phyloP scores from a whole-genome alignment of 1,140 invertebrate genomes.

The Listronotus oregonensis region DNA sequence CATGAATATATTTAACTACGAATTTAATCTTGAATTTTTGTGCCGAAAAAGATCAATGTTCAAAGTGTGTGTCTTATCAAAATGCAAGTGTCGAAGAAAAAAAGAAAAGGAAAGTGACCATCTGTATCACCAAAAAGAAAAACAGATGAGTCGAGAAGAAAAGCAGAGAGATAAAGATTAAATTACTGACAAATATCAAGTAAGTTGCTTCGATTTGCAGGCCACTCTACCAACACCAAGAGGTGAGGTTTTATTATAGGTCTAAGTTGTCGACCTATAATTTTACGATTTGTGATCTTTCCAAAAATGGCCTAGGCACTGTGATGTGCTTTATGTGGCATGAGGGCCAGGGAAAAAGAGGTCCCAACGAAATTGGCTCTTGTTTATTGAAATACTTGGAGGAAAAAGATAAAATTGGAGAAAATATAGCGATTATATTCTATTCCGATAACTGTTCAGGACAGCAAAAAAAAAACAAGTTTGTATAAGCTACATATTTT shows the following conservation, averaged over 20 bases:
- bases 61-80: neutral
- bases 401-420: neutral
- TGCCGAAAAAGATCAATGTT: neutral
- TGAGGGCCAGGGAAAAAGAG: neutral
- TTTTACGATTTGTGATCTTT: slow-evolving; percentile 38
- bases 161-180: slow-evolving; percentile 48
- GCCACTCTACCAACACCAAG: too few relatives aligned
- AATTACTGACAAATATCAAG: too few relatives aligned
- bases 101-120: slow-evolving; percentile 37
- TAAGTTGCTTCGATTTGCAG: too few relatives aligned
- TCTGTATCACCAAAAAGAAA: slow-evolving; percentile 46
- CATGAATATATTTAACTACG: neutral
- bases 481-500: too few relatives aligned
- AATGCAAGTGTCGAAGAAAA: slow-evolving; percentile 18
- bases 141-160: slow-evolving; percentile 42
- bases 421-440: slow-evolving; percentile 16
- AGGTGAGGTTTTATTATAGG: slow-evolving; percentile 54
- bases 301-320: neutral
- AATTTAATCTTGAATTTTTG: neutral
- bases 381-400: slow-evolving; percentile 11
- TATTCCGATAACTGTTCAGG: slow-evolving; percentile 55
- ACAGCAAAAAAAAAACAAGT: slow-evolving; percentile 57
- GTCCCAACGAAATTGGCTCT: slow-evolving; percentile 15
- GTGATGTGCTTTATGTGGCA: neutral
- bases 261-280: slow-evolving; percentile 49